Percentiles rank a stretch among this genome's conserved stretches.
These are phyloP conservation scores for Trissoscelio sp. DNA, from an alignment of 2,888 invertebrate genomes.

Conservation along the genomic window DNA sequence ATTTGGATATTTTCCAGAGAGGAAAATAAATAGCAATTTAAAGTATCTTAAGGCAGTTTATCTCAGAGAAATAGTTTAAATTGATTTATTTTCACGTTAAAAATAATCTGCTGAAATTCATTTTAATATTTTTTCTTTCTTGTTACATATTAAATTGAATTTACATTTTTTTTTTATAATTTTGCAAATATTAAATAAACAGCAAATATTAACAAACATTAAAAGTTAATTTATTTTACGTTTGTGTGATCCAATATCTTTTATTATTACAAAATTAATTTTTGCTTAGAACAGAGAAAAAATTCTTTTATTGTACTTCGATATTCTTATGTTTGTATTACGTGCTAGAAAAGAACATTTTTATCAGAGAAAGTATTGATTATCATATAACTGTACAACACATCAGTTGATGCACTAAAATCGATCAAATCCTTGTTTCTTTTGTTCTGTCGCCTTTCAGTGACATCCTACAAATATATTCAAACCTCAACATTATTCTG, in stretches of 20 bases:
- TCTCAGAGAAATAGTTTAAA: neutral
- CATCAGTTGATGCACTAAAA: slow-evolving; percentile 37
- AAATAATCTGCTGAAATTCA: neutral
- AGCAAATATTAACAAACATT: no score
- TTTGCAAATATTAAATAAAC: no score
- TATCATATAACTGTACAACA: slow-evolving; percentile 50
- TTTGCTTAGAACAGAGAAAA: neutral
- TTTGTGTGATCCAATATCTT: no score
- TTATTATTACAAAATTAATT: neutral
- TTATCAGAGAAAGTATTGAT: slow-evolving; percentile 54
- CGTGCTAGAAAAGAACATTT: slow-evolving; percentile 10
- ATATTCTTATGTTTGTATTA: neutral
- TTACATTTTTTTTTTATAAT: no score
- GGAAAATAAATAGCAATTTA: neutral
- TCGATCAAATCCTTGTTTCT: slow-evolving; percentile 21
- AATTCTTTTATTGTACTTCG: no score
- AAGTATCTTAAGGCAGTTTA: neutral
- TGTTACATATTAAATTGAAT: no score
- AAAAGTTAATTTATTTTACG: neutral
- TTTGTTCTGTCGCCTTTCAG: slow-evolving; percentile 3
- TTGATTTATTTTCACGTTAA: neutral
- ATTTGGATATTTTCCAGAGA: slow-evolving; percentile 29
- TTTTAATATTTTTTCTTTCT: no score
- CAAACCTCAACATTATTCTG: neutral
- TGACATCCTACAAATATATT: neutral